phyloP scores from a whole-genome alignment of 2,113 vertebrate genomes.

The Cathartes aura region DNA sequence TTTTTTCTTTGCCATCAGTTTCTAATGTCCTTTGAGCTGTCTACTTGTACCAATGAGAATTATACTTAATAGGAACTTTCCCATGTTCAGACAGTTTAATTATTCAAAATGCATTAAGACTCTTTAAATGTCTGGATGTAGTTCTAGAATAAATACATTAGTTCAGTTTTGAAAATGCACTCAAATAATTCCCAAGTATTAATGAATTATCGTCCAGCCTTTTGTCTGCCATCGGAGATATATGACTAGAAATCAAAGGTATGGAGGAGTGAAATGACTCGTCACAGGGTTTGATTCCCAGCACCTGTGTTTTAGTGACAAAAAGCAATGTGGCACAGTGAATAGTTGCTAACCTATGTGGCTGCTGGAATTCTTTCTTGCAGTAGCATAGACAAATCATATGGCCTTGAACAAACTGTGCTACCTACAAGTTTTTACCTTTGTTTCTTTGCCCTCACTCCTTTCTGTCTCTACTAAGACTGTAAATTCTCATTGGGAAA shows the following conservation, averaged over 20 bases:
- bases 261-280: background rate
- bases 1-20: background rate
- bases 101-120: background rate
- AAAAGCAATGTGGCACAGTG: background rate
- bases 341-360: background rate
- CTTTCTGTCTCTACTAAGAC: background rate
- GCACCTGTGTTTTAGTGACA: background rate
- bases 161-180: background rate
- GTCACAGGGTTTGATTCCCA: background rate
- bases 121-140: background rate
- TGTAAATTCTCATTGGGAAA: background rate
- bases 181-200: background rate
- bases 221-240: background rate
- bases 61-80: background rate
- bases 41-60: background rate
- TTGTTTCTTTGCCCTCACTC: background rate
- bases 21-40: background rate
- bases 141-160: background rate
- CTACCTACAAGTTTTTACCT: background rate
- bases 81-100: background rate
- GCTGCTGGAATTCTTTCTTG: background rate
- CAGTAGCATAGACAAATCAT: background rate
- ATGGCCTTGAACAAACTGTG: background rate
- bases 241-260: background rate
- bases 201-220: background rate